phyloP scores from a whole-genome alignment of 2,888 invertebrate species.

The Xestia sexstrigata region DNA sequence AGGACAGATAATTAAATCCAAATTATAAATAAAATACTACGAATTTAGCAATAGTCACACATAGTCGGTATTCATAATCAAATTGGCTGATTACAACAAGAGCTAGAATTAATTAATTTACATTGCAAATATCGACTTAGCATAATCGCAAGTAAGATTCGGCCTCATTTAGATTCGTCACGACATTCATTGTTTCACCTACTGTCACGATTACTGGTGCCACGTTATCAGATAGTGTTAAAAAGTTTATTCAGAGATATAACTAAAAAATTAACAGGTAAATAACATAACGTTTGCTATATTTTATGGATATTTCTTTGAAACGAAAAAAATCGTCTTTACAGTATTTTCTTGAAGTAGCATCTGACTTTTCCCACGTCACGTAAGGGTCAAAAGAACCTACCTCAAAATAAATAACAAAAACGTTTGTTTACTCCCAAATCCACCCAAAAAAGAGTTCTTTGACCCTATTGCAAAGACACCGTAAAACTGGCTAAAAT shows the following conservation, averaged over 20 bases:
- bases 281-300: neutral
- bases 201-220: slow-evolving; percentile 45
- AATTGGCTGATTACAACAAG: slow-evolving; percentile 29
- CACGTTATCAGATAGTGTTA: neutral
- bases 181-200: slow-evolving; percentile 48
- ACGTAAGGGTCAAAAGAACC: neutral
- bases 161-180: slow-evolving; percentile 56
- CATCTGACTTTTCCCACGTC: neutral
- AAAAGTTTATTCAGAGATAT: neutral
- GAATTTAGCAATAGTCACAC: slow-evolving; percentile 5
- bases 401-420: slow-evolving; percentile 6
- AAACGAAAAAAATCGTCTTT: neutral
- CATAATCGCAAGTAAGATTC: slow-evolving; percentile 67
- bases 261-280: neutral
- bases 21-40: neutral
- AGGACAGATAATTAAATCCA: neutral
- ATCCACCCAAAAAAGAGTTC: slow-evolving; percentile 15
- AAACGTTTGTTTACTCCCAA: slow-evolving; percentile 8
- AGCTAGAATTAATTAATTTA: slow-evolving; percentile 49
- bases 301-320: neutral
- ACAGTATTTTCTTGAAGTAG: neutral
- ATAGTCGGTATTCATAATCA: neutral
- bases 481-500: slow-evolving; percentile 1
- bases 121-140: slow-evolving; percentile 50
- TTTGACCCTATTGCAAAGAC: slow-evolving; percentile 5